Percentiles rank a stretch among this genome's conserved stretches.
phyloP scores from a whole-genome alignment of 2,888 invertebrate genomes.

The Lithophane ornitopus region DNA sequence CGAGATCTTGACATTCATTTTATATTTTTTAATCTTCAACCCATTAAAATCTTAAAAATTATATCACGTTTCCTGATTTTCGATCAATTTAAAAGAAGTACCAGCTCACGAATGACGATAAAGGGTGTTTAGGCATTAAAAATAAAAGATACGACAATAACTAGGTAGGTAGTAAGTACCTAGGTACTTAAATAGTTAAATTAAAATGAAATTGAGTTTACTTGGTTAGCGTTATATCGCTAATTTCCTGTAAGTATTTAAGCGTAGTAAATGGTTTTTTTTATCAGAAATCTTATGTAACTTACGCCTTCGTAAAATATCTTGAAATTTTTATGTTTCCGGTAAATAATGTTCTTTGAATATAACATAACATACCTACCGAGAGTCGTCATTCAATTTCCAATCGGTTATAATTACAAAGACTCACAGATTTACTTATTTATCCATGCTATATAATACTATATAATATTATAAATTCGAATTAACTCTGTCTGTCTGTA shows the following conservation, averaged over 20 bases:
- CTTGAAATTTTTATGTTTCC: not conserved
- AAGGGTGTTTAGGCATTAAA: not conserved
- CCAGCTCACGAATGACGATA: not conserved
- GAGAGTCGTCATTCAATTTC: not conserved
- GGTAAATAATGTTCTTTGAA: slow-evolving; percentile 8
- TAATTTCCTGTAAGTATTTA: slow-evolving; percentile 31
- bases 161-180: not conserved
- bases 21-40: slow-evolving; percentile 31
- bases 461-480: no score
- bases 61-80: slow-evolving; percentile 5
- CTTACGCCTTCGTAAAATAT: not conserved
- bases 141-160: slow-evolving; percentile 13
- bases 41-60: slow-evolving; percentile 23
- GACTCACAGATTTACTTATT: not conserved
- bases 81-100: slow-evolving; percentile 11
- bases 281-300: slow-evolving; percentile 16
- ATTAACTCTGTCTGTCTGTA: no score
- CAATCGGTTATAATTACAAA: not conserved
- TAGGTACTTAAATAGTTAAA: slow-evolving; percentile 17
- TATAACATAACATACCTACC: not conserved
- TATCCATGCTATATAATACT: no score
- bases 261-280: slow-evolving; percentile 27
- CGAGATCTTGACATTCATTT: slow-evolving; percentile 57
- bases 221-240: slow-evolving; percentile 19
- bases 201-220: slow-evolving; percentile 25